These are phyloP conservation scores for Himantopus leucocephalus DNA, from an alignment of 2,113 vertebrate species.

Conservation along the genomic window DNA sequence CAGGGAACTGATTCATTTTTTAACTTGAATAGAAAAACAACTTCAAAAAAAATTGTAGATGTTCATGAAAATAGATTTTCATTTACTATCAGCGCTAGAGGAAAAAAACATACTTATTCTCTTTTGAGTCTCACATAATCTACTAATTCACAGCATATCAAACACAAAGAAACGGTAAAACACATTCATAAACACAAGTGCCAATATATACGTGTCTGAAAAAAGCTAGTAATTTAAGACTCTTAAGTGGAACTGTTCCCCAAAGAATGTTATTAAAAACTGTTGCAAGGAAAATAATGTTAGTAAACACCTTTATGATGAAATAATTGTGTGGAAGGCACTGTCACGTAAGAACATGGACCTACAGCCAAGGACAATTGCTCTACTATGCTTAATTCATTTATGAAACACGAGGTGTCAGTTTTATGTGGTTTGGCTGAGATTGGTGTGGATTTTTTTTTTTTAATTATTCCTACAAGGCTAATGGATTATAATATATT, in stretches of 20 bases:
- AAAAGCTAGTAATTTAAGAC: slow-evolving; percentile 32
- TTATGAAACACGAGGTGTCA: background rate
- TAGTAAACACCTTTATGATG: slow-evolving; percentile 31
- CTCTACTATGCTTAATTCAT: background rate
- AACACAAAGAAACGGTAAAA: slow-evolving; percentile 12
- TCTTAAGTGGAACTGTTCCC: slow-evolving; percentile 10
- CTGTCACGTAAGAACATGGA: background rate
- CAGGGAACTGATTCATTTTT: slow-evolving; percentile 13
- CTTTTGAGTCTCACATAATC: background rate
- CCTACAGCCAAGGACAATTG: slow-evolving; percentile 47
- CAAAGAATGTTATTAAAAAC: slow-evolving; percentile 17
- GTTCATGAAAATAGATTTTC: slow-evolving; percentile 37
- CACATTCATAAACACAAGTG: slow-evolving; percentile 25
- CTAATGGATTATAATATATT: slow-evolving; percentile 33
- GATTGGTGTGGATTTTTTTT: background rate
- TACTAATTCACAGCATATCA: background rate
- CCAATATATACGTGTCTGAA: background rate
- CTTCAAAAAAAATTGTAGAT: background rate
- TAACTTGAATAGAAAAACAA: background rate
- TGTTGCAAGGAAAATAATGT: background rate
- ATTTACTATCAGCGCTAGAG: slow-evolving; percentile 5
- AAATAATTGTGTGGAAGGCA: slow-evolving; percentile 13
- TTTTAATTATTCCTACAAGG: background rate
- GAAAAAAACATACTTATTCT: background rate
- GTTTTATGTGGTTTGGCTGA: slow-evolving; percentile 27